Percentiles rank a stretch among this genome's conserved stretches.
These are phyloP conservation scores for Kryptopterus vitreolus DNA, from an alignment of 2,797 vertebrate genomes.

Conservation along the genomic window DNA sequence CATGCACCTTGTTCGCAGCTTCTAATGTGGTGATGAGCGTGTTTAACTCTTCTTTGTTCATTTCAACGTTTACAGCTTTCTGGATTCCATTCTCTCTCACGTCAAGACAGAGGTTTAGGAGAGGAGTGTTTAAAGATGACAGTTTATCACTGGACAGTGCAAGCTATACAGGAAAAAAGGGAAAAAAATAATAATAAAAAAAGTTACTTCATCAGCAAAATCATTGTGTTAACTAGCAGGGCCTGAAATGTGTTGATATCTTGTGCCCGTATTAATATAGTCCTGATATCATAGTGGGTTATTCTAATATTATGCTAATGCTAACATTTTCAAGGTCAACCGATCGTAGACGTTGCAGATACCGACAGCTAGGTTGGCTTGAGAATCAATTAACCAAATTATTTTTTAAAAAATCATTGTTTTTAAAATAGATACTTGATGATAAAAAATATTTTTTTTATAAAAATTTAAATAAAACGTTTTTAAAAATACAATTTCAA, in stretches of 20 bases:
- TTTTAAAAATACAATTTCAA: too few species aligned
- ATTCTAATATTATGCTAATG: not conserved
- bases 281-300: not conserved
- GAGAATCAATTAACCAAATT: too few species aligned
- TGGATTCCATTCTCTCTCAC: conserved; percentile 79
- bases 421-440: too few species aligned
- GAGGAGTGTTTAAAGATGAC: conserved; percentile 86
- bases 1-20: conserved; percentile 89
- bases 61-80: conserved; percentile 82
- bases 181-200: conserved; percentile 10
- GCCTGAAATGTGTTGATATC: not conserved
- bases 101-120: conserved; percentile 87
- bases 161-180: conserved; percentile 70
- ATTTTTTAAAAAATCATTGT: too few species aligned
- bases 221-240: not conserved
- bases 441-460: too few species aligned
- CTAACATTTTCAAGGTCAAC: not conserved
- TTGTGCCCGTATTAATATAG: not conserved
- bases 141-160: conserved; percentile 95
- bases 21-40: conserved; percentile 85
- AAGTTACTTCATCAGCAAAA: not conserved
- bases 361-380: too few species aligned
- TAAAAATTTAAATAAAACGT: too few species aligned
- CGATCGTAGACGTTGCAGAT: too few species aligned
- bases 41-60: conserved; percentile 90